Percentiles rank a stretch among this genome's conserved stretches.
These are phyloP conservation scores for Catamblyrhynchus diadema DNA, from an alignment of 2,797 vertebrate species.

Conservation along the genomic window DNA sequence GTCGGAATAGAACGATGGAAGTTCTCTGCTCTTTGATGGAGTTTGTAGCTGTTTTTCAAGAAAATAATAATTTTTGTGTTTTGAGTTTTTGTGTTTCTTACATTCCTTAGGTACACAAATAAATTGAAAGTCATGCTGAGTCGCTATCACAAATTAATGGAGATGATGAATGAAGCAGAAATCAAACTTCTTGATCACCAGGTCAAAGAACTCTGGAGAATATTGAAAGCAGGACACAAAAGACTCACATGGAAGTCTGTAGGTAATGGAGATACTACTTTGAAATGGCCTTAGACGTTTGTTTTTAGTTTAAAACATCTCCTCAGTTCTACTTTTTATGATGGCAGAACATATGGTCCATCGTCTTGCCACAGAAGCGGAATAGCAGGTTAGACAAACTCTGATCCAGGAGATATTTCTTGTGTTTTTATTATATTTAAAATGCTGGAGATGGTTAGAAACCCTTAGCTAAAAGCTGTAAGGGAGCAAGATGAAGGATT, in stretches of 20 bases:
- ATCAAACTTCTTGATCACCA: conserved; percentile 77
- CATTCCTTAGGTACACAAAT: conserved; percentile 74
- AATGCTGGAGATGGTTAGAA: not conserved
- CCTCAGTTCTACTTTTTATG: not conserved
- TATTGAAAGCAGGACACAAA: conserved; percentile 81
- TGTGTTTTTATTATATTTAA: not conserved
- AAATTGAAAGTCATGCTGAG: conserved; percentile 79
- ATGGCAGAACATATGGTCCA: not conserved
- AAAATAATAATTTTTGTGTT: not conserved
- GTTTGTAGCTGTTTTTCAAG: not conserved
- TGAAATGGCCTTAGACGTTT: not conserved
- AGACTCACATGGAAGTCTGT: conserved; percentile 89
- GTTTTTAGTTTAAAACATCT: not conserved
- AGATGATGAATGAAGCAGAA: conserved; percentile 81
- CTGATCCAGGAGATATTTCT: not conserved
- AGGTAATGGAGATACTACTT: conserved; percentile 71
- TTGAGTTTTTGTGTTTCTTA: not conserved
- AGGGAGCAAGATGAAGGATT: not conserved
- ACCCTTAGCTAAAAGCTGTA: not conserved
- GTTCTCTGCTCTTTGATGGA: not conserved
- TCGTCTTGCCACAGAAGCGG: not conserved
- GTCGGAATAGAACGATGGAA: not conserved
- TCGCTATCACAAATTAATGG: conserved; percentile 77
- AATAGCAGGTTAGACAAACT: not conserved
- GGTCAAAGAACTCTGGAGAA: conserved; percentile 74